These are phyloP conservation scores for Epizoanthus fatuus DNA, from an alignment of 92 coral and sea anemone genomes.

Conservation along the genomic window DNA sequence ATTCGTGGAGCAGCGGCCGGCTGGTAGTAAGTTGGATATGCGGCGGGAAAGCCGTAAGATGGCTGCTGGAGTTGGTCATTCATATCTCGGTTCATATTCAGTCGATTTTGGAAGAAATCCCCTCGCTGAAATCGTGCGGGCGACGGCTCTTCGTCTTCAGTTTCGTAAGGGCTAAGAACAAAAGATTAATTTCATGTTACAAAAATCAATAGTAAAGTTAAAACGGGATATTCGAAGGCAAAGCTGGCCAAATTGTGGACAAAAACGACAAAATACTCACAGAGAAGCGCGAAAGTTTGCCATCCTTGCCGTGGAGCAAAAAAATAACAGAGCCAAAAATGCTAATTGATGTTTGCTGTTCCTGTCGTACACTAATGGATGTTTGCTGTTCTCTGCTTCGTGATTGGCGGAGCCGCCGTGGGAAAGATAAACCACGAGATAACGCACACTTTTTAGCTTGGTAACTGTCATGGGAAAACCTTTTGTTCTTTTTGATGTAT, in stretches of 20 bases:
- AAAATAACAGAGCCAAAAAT: constrained; percentile 12
- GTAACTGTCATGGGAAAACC: constrained; percentile 73
- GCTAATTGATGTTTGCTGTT: constrained; percentile 40
- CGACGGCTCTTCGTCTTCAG: constrained; percentile 41
- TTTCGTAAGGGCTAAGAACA: constrained; percentile 57
- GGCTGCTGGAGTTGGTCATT: constrained; percentile 24
- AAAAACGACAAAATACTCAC: constrained; percentile 52
- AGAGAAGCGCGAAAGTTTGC: constrained; percentile 56
- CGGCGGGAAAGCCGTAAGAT: constrained; percentile 18
- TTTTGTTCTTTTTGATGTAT: constrained; percentile 72
- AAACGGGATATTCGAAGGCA: constrained; percentile 50
- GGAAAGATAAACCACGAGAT: constrained; percentile 59
- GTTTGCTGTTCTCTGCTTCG: constrained; percentile 47
- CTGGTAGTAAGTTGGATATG: constrained; percentile 17
- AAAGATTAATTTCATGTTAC: constrained; percentile 52
- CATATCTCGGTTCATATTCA: constrained; percentile 2
- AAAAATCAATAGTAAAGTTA: constrained; percentile 39
- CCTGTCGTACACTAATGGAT: constrained; percentile 32
- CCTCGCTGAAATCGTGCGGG: constrained; percentile 22
- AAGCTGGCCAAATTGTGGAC: constrained; percentile 52
- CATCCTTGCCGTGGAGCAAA: constrained; percentile 49
- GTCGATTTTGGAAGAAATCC: constrained; percentile 16
- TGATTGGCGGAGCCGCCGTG: constrained; percentile 60
- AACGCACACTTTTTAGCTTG: constrained; percentile 51
- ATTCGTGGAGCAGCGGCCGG: constrained; percentile 31